Base-by-base conservation (phyloP, 2,888 invertebrate genomes). In the Cataglyphis albicans region DNA sequence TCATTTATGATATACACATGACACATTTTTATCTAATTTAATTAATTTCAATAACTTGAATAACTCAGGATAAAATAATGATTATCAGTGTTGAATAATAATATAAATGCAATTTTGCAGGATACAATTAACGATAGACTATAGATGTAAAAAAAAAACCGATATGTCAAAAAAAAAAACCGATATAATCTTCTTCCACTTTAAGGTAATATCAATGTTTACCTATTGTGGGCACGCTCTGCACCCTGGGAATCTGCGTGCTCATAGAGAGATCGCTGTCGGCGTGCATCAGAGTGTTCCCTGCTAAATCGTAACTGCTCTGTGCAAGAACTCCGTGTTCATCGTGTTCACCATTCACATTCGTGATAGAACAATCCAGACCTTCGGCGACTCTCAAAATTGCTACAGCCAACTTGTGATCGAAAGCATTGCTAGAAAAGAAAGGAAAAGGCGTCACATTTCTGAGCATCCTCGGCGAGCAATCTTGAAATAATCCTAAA, bases 381-480 rank as follows among this genome's bases (percentile, higher is more conserved):
- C 99, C 99, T 89, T 97, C 97, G 0, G 97, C 95, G 41, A 99
- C 96, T 35, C 99, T 97, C 9, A 99, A 95, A 87, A 99, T 98
- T 0, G 98, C 98, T 5, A 99, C 98, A 0, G 99, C 98, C 91
- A 98, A 96, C 68, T 98, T 97, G 92, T 98, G 97, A 92, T 99
- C 99, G 94, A 99, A 99, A 0, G 99, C 98, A 90, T 98, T 97
- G 94, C 99, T 97, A 92, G 61, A 94, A 85, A 32, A 3, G 7
- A 55, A 55, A 4, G 1, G 9, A 25, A 25, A 25, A 25, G 25
- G 15, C 4, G 9, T 68, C 29, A 29, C 38, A 65, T 3, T 48
- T 9, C 29, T 48, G 0, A 21, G 55, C 12, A 52, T n/a, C 2
- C 6, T 41, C 10, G n/a, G n/a, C n/a, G 35, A 35, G 18, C 12